Base-by-base conservation (phyloP, 2,113 vertebrate species). In the pig (Sus scrofa) region DNA sequence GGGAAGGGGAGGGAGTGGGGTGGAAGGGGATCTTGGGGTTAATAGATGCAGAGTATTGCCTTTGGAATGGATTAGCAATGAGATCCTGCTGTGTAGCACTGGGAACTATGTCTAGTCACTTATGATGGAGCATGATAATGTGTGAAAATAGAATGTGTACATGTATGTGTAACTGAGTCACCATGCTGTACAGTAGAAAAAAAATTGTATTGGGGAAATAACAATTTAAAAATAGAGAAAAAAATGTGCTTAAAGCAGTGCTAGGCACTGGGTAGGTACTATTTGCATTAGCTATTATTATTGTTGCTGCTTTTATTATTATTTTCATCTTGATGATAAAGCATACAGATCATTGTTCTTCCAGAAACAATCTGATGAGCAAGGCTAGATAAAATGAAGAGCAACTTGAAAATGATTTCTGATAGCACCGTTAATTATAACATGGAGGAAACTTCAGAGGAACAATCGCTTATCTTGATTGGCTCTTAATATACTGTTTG, bases 341-440 rank as follows among this genome's bases (percentile, higher is more conserved):
- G 22, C 11, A 30, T 70, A 32, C 37, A 83, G 50, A 79, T 19
- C 7, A 60, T 74, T 39, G 37, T n/a, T 10, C 56, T 67, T 56
- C 73, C 34, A 83, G 60, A 91, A 70, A 89, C 24, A 84, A 32
- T 81, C 58, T 97, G 54, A 91, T 32, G 79, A 86, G 60, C 18
- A 58, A 91, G 79, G 19, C 13, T 44, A 65, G 78, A 89, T 77
- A 74, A 68, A 91, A 95, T 14, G 27, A 93, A 83, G 44, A 89
- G 34, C 52, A 92, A 89, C 79, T 89, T 84, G 77, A 79, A 93
- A 77, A 39, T 94, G 63, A 89, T 79, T 94, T 89, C 63, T 67
- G 34, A 75, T n/a, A n/a, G 58, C 27, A 39, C 24, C 13, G 0
- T 86, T 95, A 92, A 91, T 97, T 86, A 75, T 84, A 83, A 70